These are phyloP conservation scores for Entomobrya proxima DNA, from an alignment of 2,888 invertebrate species.

Conservation along the genomic window DNA sequence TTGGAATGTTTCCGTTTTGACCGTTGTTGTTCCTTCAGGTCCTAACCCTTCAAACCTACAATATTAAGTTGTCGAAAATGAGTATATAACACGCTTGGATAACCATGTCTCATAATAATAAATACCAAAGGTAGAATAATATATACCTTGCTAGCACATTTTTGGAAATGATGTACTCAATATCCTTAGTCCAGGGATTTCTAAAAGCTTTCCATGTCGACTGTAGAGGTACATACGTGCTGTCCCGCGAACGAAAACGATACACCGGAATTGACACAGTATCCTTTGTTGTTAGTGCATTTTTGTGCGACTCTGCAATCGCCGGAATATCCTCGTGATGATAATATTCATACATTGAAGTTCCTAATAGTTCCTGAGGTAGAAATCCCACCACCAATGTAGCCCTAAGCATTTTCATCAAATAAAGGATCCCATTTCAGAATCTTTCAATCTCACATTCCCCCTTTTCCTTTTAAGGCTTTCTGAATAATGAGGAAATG, in stretches of 20 bases:
- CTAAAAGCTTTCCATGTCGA: conserved; percentile 93
- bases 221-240: conserved; percentile 84
- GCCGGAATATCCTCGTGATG: conserved; percentile 87
- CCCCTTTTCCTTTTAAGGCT: too few relatives aligned
- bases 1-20: conserved; percentile 56
- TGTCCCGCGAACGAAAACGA: conserved; percentile 88
- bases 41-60: conserved; percentile 18
- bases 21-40: conserved; percentile 18
- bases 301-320: conserved; percentile 90
- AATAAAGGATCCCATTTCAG: conserved; percentile 74
- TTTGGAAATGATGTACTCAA: conserved; percentile 92
- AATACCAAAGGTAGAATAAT: neutral
- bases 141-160: conserved; percentile 85
- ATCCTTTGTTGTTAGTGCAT: conserved; percentile 81
- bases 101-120: neutral
- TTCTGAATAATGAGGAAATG: neutral
- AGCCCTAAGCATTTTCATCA: conserved; percentile 84
- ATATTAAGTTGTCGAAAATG: neutral
- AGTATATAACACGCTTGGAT: neutral
- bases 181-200: conserved; percentile 97
- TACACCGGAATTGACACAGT: conserved; percentile 83
- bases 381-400: conserved; percentile 92
- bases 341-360: conserved; percentile 95
- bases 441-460: neutral
- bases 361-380: conserved; percentile 94